Evolutionary conservation across 2,888 invertebrate genomes (phyloP).

Genomic region (Drosophila seclusa): DNA sequence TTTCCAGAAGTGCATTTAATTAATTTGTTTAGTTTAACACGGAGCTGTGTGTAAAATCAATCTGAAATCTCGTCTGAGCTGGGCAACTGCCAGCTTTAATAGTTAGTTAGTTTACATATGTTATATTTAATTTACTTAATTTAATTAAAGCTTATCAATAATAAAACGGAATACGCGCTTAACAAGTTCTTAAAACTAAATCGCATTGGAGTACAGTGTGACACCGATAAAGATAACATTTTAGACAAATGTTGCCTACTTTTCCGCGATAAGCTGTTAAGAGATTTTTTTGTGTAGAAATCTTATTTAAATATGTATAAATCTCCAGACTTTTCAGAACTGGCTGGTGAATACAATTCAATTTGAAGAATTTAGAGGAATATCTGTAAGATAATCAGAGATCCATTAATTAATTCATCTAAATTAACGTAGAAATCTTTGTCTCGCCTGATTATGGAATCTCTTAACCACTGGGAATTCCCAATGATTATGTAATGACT

Average conservation of each 20-base stretch:
- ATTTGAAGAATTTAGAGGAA: background rate
- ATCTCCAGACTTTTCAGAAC: background rate
- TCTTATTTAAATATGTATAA: background rate
- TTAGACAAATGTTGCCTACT: background rate
- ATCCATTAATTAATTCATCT: background rate
- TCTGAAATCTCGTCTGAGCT: slow-evolving; percentile 26
- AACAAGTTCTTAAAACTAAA: background rate
- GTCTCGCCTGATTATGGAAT: background rate
- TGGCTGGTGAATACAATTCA: background rate
- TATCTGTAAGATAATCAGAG: background rate
- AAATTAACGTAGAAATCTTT: background rate
- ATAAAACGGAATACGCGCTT: background rate
- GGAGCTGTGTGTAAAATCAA: slow-evolving; percentile 57
- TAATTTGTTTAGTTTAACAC: slow-evolving; percentile 61
- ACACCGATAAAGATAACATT: background rate
- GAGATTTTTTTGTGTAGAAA: background rate
- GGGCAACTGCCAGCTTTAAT: background rate
- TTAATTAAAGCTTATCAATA: background rate
- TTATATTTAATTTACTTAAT: background rate
- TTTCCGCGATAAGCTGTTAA: background rate
- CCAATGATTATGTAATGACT: background rate
- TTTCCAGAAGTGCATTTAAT: slow-evolving; percentile 59
- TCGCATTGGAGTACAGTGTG: background rate
- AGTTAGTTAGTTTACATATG: background rate
- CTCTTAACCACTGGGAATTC: background rate